Conservation (phyloP, 1,140 invertebrate species). For the Pinna nobilis region DNA sequence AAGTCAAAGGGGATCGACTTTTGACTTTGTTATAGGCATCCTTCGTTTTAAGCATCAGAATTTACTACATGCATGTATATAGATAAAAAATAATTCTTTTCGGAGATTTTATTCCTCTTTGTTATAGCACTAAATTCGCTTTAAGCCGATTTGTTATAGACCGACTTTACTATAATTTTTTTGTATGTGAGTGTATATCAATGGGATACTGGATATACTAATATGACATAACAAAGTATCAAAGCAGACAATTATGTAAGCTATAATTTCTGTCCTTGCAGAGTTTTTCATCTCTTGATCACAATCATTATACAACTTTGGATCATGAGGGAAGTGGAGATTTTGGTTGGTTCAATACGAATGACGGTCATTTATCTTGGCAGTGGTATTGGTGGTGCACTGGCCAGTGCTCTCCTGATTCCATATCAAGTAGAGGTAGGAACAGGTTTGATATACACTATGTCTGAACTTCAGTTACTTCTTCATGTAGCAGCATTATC, state of each 20-base stretch:
- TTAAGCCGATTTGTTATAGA: too few relatives aligned
- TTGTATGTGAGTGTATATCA: too few relatives aligned
- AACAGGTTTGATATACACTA: neutral
- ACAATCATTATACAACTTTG: constrained; percentile 93
- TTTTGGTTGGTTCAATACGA: constrained; percentile 90
- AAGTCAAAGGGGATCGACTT: too few relatives aligned
- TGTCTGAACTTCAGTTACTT: neutral
- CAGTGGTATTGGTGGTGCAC: constrained; percentile 94
- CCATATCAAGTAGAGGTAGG: constrained; percentile 96
- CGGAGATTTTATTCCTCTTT: too few relatives aligned
- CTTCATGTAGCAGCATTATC: too few relatives aligned
- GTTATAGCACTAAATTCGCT: too few relatives aligned
- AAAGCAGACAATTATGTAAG: neutral
- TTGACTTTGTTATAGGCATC: too few relatives aligned
- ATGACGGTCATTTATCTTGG: constrained; percentile 96
- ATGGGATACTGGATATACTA: too few relatives aligned
- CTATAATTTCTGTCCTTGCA: constrained; percentile 71
- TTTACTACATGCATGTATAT: too few relatives aligned
- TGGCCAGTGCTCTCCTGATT: constrained; percentile 96
- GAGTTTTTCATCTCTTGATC: constrained; percentile 90
- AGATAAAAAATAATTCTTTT: too few relatives aligned
- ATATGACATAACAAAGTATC: too few relatives aligned
- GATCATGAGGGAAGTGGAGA: constrained; percentile 96
- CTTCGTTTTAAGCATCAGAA: too few relatives aligned
- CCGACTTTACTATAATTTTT: neutral